Evolutionary conservation across 2,888 invertebrate species (phyloP), one percentile per base, ranked within the genome.

Genomic region (Synergus gifuensis): DNA sequence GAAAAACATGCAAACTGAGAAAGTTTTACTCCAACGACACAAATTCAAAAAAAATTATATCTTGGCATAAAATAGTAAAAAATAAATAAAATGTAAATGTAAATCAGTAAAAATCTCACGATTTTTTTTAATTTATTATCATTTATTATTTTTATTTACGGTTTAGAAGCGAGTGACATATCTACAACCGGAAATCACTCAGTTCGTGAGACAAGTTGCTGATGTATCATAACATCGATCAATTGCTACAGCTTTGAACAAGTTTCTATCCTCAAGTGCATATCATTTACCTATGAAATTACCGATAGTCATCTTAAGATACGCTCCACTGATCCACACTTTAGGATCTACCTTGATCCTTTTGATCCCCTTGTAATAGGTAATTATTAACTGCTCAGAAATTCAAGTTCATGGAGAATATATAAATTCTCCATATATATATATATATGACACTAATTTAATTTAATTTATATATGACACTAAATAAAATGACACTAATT

Each of bases 321-420:
- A 84, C 77, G 83, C 81, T 81, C 77, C 78, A 80, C 54, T 78
- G 81, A 18, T 77, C 78, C 78, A 77, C 49, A 73, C 79, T 80
- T 62, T 62, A 78, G 64, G 78, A 80, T 79, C 81, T 78, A 78
- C 73, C 44, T 78, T 73, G 79, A 82, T 84, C 80, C 80, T 84
- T 82, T 83, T 76, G 83, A 84, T 85, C 80, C 80, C 82, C 77
- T 79, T 81, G 85, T 86, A n/a, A n/a, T n/a, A 82, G 80, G 78
- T 79, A 84, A 82, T 83, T 80, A 77, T 58, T 46, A 67, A 28
- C 46, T 67, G 14, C 28, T 67, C 46, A 67, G 46, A 67, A 67
- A 22, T 67, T 46, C 67, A 46, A 67, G 67, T 67, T 46, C 46
- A 46, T 46, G 67, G 46, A 67, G 44, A 46, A 64, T 64, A 67